Evolutionary conservation across 2,113 vertebrate species (phyloP), one percentile per base, ranked within the genome.

Genomic region (Lynx canadensis): DNA sequence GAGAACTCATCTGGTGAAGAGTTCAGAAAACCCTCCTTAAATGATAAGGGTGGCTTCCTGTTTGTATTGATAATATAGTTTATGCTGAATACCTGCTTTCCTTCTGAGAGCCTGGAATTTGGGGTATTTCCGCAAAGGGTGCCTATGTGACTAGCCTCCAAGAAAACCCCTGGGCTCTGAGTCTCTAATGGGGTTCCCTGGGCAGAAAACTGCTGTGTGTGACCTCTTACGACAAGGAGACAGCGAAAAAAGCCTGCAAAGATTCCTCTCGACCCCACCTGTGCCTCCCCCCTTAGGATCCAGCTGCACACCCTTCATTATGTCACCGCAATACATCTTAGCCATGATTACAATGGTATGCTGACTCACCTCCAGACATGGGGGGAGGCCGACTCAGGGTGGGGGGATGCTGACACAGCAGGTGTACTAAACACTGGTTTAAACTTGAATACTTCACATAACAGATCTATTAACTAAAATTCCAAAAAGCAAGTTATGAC

Each of bases 1-100:
- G 36, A n/a, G 71, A 94, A 90, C 63, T 13, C 38, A 19, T 23
- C 15, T 65, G 66, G 5, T 66, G 31, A 89, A 95, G 23, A 95
- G 76, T 82, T 96, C 33, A 65, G 2, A 89, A 96, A 87, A 74
- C 9, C 50, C 69, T 36, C 66, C 84, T 85, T 91, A 87, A 87
- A 78, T 13, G 57, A 31, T 15, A 94, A 89, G 9, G n/a, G 25
- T 66, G 7, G 65, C 16, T 78, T 36, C 60, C 27, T 19, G 4
- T 74, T 36, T 55, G 33, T 65, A 84, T 15, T 33, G 79, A 91
- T 29, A 60, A 85, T 25, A 18, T 11, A 45, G 7, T 93, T 78
- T 93, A 52, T 63, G 57, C 31, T 18, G 38, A 96, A 74, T 1
- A 87, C 9, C 27, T 83, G 63, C 14, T 41, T 97, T 95, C 57